Conservation (phyloP, 64 coral and sea anemone species). For the Platygyra sinensis region DNA sequence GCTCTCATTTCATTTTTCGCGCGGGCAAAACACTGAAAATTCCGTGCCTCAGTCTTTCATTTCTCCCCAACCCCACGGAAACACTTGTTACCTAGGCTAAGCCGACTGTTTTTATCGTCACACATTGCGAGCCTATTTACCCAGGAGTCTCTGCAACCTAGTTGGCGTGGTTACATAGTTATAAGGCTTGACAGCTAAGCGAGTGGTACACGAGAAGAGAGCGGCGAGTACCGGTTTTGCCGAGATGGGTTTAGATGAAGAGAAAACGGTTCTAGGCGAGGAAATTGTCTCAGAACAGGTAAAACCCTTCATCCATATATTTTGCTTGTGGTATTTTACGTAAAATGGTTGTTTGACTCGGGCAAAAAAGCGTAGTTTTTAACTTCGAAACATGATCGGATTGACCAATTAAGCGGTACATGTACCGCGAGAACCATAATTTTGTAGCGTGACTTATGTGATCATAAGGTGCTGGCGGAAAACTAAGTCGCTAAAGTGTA, state of each 20-base stretch:
- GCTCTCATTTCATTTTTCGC: too few species aligned
- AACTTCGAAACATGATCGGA: not conserved
- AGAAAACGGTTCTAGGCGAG: conserved; percentile 22
- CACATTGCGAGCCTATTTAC: not conserved
- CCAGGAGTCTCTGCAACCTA: not conserved
- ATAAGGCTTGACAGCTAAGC: conserved; percentile 18
- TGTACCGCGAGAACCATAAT: too few species aligned
- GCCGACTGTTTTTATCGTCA: not conserved
- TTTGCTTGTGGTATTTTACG: not conserved
- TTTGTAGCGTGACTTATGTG: too few species aligned
- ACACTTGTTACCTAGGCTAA: too few species aligned
- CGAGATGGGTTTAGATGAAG: conserved; percentile 26
- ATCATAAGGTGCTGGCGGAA: too few species aligned
- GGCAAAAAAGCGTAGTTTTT: not conserved
- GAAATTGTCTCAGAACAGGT: conserved; percentile 10
- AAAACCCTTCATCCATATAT: not conserved
- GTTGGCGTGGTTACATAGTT: not conserved
- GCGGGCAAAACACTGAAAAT: too few species aligned
- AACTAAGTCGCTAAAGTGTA: too few species aligned
- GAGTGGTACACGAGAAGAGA: not conserved
- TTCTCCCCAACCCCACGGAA: too few species aligned
- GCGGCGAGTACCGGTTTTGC: not conserved
- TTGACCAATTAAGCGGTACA: too few species aligned
- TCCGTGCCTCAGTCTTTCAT: too few species aligned
- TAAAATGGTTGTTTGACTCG: not conserved